These are phyloP conservation scores for Hippocampus guttulatus DNA, from an alignment of 2,113 vertebrate genomes.

Conservation along the genomic window DNA sequence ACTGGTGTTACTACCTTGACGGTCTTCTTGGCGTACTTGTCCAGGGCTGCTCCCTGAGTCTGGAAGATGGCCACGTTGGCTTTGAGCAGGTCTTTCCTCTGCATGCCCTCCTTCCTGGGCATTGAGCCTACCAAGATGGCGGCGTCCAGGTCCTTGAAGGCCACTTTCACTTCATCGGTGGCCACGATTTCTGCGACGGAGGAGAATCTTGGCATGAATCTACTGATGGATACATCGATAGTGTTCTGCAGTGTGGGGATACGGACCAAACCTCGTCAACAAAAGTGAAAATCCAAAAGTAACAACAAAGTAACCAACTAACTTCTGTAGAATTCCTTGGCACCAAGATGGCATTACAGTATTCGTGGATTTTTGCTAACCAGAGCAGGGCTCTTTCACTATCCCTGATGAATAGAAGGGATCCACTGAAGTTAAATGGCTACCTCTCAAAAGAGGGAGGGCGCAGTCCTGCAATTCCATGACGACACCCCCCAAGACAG, in stretches of 20 bases:
- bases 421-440: not conserved
- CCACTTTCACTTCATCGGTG: conserved; percentile 92
- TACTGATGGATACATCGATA: too few species aligned
- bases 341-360: too few species aligned
- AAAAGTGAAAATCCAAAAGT: too few species aligned
- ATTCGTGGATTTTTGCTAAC: too few species aligned
- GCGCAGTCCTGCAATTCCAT: conserved; percentile 98
- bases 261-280: too few species aligned
- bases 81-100: conserved; percentile 95
- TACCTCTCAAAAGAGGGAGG: conserved; percentile 88
- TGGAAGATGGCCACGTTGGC: conserved; percentile 97
- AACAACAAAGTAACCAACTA: too few species aligned
- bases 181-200: conserved; percentile 80
- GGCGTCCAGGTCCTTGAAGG: conserved; percentile 89
- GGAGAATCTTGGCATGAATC: not conserved
- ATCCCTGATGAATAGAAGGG: not conserved
- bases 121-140: conserved; percentile 96
- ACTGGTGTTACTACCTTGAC: conserved; percentile 79
- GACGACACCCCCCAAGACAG: conserved; percentile 87
- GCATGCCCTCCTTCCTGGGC: conserved; percentile 97
- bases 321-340: too few species aligned
- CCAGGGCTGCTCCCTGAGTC: conserved; percentile 87
- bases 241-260: too few species aligned
- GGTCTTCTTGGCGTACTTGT: conserved; percentile 92
- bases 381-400: too few species aligned